Percentiles rank a stretch among this genome's conserved stretches.
These are phyloP conservation scores for Netelia inedita DNA, from an alignment of 2,888 invertebrate genomes.

Conservation along the genomic window DNA sequence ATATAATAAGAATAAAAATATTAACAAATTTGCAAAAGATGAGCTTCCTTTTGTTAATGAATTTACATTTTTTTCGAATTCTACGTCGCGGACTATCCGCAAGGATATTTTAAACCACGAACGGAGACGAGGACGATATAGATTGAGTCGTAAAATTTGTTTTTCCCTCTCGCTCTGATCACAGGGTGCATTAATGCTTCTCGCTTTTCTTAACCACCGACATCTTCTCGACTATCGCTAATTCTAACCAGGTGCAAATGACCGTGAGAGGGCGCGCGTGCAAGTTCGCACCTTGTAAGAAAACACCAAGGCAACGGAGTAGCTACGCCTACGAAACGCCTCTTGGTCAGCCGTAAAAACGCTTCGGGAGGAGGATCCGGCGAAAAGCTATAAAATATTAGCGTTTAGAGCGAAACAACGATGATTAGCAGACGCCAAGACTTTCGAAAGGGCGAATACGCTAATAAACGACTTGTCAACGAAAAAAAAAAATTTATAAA, in stretches of 20 bases:
- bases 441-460: not conserved
- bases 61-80: too few relatives aligned
- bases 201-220: constrained; percentile 7
- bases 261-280: constrained; percentile 39
- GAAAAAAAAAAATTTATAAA: not conserved
- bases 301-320: constrained; percentile 36
- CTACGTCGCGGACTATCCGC: not conserved
- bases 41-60: too few relatives aligned
- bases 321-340: constrained; percentile 40
- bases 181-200: constrained; percentile 43
- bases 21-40: too few relatives aligned
- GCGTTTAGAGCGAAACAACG: constrained; percentile 39
- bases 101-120: not conserved
- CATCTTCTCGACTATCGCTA: constrained; percentile 24
- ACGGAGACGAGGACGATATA: constrained; percentile 2
- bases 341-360: constrained; percentile 45
- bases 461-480: not conserved
- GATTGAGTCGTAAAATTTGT: constrained; percentile 74
- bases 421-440: constrained; percentile 29
- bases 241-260: constrained; percentile 64
- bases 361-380: constrained; percentile 40
- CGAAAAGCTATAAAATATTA: constrained; percentile 60
- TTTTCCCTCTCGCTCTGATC: constrained; percentile 35
- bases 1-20: too few relatives aligned
- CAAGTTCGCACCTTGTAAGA: constrained; percentile 64